Evolutionary conservation across 2,797 vertebrate genomes (phyloP).

Genomic region (Pantherophis vulpinus): DNA sequence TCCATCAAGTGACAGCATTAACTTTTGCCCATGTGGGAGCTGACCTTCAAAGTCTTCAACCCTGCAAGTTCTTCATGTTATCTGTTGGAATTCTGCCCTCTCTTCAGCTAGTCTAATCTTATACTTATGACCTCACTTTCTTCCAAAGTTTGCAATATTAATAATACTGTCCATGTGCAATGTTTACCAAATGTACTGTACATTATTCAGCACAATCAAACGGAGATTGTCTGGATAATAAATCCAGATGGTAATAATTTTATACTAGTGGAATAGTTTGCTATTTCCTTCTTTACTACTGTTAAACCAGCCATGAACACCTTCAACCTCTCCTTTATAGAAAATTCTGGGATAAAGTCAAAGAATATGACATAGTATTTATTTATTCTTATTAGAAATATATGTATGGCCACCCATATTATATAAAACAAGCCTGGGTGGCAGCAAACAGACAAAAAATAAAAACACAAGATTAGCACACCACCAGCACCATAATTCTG

Average conservation of each 20-base stretch:
- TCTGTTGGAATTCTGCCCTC: slow-evolving; percentile 43
- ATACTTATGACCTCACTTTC: slow-evolving; percentile 25
- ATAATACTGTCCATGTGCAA: slow-evolving; percentile 34
- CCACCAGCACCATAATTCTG: background rate
- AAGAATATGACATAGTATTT: background rate
- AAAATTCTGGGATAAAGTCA: background rate
- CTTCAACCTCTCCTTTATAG: background rate
- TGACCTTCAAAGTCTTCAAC: slow-evolving; percentile 29
- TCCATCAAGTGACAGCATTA: slow-evolving; percentile 22
- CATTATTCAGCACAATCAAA: slow-evolving; percentile 20
- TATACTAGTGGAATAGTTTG: background rate
- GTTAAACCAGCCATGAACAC: background rate
- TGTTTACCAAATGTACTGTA: slow-evolving; percentile 21
- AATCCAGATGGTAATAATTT: slow-evolving; percentile 9
- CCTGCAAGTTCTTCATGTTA: slow-evolving; percentile 35
- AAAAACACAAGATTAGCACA: background rate
- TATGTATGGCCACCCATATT: background rate
- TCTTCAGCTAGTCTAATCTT: slow-evolving; percentile 34
- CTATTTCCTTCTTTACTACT: background rate
- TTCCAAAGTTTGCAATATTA: slow-evolving; percentile 36
- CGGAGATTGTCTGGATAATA: slow-evolving; percentile 16
- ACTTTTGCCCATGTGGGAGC: slow-evolving; percentile 34
- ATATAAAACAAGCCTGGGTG: background rate
- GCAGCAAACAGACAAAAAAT: background rate
- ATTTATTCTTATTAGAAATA: background rate